phyloP scores from a whole-genome alignment of 64 coral and sea anemone genomes.

The Acropora tenuis region DNA sequence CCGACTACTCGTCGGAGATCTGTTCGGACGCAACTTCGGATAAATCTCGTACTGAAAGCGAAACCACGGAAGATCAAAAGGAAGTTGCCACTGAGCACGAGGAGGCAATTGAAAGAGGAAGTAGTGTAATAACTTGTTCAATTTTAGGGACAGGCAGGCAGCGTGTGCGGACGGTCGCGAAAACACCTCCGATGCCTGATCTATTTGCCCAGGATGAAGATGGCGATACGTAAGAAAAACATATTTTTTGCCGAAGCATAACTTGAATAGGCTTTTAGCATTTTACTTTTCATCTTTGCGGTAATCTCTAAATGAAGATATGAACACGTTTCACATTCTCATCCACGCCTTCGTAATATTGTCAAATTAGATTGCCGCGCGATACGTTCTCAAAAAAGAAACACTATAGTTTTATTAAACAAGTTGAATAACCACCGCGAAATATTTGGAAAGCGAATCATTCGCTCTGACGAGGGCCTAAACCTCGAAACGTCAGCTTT shows the following conservation, averaged over 20 bases:
- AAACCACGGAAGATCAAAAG: not conserved
- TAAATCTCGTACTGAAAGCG: not conserved
- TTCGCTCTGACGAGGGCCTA: no score
- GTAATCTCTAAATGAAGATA: no score
- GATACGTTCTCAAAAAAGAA: no score
- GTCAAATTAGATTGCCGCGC: no score
- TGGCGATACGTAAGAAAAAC: constrained; percentile 71
- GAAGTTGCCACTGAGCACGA: not conserved
- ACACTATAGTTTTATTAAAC: no score
- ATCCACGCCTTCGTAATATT: no score
- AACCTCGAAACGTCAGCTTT: no score
- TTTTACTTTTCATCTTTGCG: no score
- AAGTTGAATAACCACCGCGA: no score
- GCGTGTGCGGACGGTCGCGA: constrained; percentile 27
- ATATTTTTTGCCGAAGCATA: not conserved
- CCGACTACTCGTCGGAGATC: not conserved
- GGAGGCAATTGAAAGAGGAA: not conserved
- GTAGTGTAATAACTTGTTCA: not conserved
- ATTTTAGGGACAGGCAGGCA: not conserved
- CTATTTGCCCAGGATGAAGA: constrained; percentile 68
- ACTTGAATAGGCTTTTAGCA: not conserved
- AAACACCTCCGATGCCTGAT: constrained; percentile 35
- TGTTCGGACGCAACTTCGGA: not conserved
- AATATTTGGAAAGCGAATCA: no score
- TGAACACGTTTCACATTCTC: no score